phyloP scores from a whole-genome alignment of 2,113 vertebrate species.

The Vimba vimba region DNA sequence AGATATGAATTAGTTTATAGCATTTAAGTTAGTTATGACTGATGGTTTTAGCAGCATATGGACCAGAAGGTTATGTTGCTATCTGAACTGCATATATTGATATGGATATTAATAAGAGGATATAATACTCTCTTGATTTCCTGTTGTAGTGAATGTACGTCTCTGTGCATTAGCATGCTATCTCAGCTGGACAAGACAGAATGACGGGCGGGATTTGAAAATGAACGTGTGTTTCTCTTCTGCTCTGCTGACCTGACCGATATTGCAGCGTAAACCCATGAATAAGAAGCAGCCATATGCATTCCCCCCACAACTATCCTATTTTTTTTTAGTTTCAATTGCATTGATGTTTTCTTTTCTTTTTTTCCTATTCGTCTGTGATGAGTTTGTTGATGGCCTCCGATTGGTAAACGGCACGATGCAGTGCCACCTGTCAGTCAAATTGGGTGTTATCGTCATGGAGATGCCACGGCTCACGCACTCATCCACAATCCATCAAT shows the following conservation, averaged over 20 bases:
- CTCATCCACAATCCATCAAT: slow-evolving; percentile 24
- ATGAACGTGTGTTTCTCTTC: slow-evolving; percentile 34
- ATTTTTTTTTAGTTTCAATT: slow-evolving; percentile 27
- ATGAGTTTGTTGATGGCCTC: slow-evolving; percentile 36
- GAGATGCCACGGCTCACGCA: neutral
- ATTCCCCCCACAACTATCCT: slow-evolving; percentile 14
- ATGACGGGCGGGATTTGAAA: slow-evolving; percentile 39
- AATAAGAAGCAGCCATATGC: slow-evolving; percentile 53
- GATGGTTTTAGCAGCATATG: neutral
- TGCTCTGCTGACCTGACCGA: slow-evolving; percentile 34
- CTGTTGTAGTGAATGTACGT: slow-evolving; percentile 4
- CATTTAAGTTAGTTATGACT: neutral
- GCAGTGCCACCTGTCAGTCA: slow-evolving; percentile 44
- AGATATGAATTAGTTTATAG: neutral
- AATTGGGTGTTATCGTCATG: slow-evolving; percentile 29
- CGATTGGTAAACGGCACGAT: slow-evolving; percentile 45
- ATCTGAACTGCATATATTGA: slow-evolving; percentile 12
- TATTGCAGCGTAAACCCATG: slow-evolving; percentile 50
- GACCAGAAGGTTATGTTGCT: neutral
- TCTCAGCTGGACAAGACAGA: slow-evolving; percentile 37
- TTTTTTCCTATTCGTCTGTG: slow-evolving; percentile 33
- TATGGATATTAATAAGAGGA: slow-evolving; percentile 13
- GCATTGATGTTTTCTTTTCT: slow-evolving; percentile 35
- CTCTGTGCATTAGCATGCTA: slow-evolving; percentile 27
- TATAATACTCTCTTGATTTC: slow-evolving; percentile 33